Base-by-base conservation (phyloP, 2,113 vertebrate genomes). In the Lophura nycthemera region DNA sequence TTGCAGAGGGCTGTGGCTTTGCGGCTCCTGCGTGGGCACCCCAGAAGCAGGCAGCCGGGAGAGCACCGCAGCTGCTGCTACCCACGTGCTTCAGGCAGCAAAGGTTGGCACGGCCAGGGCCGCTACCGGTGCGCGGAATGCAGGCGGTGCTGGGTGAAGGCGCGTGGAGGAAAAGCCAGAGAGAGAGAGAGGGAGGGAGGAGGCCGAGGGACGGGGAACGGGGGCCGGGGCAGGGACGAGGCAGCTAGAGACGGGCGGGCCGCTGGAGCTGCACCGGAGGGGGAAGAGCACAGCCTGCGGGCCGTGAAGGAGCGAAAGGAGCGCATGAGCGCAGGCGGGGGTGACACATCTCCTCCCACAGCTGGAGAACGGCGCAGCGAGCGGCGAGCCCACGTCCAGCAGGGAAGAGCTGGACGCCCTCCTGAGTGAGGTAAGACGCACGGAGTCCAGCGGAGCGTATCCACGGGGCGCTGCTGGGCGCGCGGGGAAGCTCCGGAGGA, bases 381-480 rank as follows among this genome's bases (percentile, higher is more conserved):
- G 79, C 13, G 80, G 84, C 1, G 98, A 99, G 60, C 72, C 97
- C 1, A n/a, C 92, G 27, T 65, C 98, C 48, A 98, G 97, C 50
- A 97, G 97, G 88, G 98, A 99, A 0, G 98, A 99, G 60, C 90
- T 99, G 9, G 98, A 99, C 38, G 97, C 97, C 0, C 38, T 38
- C 38, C 38, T 38, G 38, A 38, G 38, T 38, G 38, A 38, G 38
- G 38, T 38, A 38, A 38, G 38, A 38, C 38, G 38, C 38, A 38
- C 38, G 38, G 38, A 38, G 38, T 9, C 38, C 38, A 38, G 38
- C 38, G 38, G 38, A 38, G 38, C 38, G 38, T 38, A 38, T 38
- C 38, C 38, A 38, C 38, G 9, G 38, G 38, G 38, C 38, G 38
- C 38, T 38, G 38, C 38, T 9, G 38, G 38, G 38, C 38, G 38